Evolutionary conservation across 2,888 invertebrate genomes (phyloP).

Genomic region (Sarcophaga caerulescens): DNA sequence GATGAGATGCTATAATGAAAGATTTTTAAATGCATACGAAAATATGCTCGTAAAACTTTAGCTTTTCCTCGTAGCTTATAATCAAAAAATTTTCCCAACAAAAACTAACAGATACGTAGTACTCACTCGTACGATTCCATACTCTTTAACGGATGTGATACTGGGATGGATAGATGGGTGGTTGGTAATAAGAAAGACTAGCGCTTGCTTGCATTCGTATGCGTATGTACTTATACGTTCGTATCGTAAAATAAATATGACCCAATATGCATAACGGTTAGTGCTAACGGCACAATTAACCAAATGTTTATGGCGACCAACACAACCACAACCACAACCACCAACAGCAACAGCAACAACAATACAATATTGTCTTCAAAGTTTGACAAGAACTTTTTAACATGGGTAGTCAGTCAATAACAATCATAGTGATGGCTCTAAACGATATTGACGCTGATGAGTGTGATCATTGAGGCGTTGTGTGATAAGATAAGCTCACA

Average conservation of each 20-base stretch:
- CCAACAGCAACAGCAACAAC: slow-evolving; percentile 19
- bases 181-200: too few species aligned
- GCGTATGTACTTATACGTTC: too few species aligned
- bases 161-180: too few species aligned
- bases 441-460: not conserved
- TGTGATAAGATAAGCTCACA: slow-evolving; percentile 16
- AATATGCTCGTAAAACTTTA: slow-evolving; percentile 8
- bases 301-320: slow-evolving; percentile 54
- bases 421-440: not conserved
- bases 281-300: slow-evolving; percentile 63
- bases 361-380: slow-evolving; percentile 16
- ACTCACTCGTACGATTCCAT: not conserved
- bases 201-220: too few species aligned
- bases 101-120: not conserved
- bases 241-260: not conserved
- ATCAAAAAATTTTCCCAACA: slow-evolving; percentile 18
- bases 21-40: too few species aligned
- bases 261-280: slow-evolving; percentile 57
- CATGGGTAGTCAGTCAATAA: slow-evolving; percentile 20
- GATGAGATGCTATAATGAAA: too few species aligned
- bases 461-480: slow-evolving; percentile 30
- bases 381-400: slow-evolving; percentile 1
- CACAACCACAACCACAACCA: not conserved
- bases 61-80: slow-evolving; percentile 45
- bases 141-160: not conserved